Conservation (phyloP, 2,797 vertebrate species). For the Peromyscus aztecus region DNA sequence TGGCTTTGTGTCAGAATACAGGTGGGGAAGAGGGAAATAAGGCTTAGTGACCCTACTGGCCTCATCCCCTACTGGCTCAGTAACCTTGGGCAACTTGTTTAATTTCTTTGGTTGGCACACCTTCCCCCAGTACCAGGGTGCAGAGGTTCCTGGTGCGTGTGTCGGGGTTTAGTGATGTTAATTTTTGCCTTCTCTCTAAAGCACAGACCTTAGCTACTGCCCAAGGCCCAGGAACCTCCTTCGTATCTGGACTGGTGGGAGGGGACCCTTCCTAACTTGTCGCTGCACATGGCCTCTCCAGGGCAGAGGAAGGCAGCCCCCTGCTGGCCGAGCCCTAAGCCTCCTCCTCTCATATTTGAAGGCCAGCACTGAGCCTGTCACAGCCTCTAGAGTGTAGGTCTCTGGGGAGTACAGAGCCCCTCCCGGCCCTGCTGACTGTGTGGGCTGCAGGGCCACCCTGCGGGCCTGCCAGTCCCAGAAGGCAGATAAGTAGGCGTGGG, state of each 20-base stretch:
- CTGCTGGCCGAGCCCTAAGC: neutral
- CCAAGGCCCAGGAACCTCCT: neutral
- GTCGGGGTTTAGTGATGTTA: fast-evolving
- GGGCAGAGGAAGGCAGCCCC: neutral
- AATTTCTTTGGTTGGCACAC: neutral
- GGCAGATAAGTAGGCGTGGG: neutral
- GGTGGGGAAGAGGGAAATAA: neutral
- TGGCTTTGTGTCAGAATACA: neutral
- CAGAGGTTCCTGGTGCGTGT: neutral
- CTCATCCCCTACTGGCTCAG: neutral
- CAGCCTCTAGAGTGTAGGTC: neutral
- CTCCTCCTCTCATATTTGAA: neutral
- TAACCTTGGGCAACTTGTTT: neutral
- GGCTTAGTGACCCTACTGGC: neutral
- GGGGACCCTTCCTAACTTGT: no score
- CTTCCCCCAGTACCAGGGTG: fast-evolving
- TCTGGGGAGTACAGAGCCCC: neutral
- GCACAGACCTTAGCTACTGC: neutral
- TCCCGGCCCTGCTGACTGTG: neutral
- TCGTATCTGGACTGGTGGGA: neutral
- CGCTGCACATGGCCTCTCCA: fast-evolving
- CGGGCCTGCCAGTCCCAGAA: neutral
- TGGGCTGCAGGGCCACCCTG: neutral
- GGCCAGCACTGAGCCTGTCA: neutral
- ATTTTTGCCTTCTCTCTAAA: neutral